Evolutionary conservation across 2,888 invertebrate species (phyloP), one percentile per base, ranked within the genome.

Genomic region (Athrips mouffetella): DNA sequence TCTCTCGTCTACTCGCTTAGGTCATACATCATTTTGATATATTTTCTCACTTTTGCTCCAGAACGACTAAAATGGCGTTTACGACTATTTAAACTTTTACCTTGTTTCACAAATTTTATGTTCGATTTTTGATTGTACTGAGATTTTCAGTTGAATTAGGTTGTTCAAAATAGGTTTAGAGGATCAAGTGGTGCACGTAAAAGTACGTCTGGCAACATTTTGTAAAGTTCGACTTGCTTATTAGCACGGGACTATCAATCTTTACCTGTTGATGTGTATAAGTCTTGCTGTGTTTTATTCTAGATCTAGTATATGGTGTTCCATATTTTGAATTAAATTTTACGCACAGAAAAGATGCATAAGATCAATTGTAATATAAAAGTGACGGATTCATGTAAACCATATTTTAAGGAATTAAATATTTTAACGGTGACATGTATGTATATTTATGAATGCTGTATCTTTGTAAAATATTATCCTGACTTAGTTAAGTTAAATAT

Each of bases 21-120:
- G 55, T 45, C 53, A 63, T 63, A 55, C 55, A 60, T 63, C 63
- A 62, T 47, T 50, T 53, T 51, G 51, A 54, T 57, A 51, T 54
- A 51, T 50, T 54, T 51, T 31, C 20, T 8, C 20, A 13, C 13
- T 4, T 6, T 10, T 6, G 2, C 10, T 16, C 11, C 1, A 15
- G 30, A 29, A 21, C 31, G n/a, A 2, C 31, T 11, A 18, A 31
- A 31, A 18, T 11, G 16, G 20, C 21, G 21, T 13, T 37, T 11
- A 35, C 35, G 3, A 10, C 6, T 6, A 1, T 30, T 20, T 30
- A 11, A 1, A n/a, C n/a, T 44, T 30, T 2, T 20, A 30, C 2
- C 2, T 27, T 27, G 7, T 4, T 27, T 6, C n/a, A 3, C 8
- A 15, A 16, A 18, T 8, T 44, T 44, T 5, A 13, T 13, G 13